These are phyloP conservation scores for Sinhomidia bicolor DNA, from an alignment of 2,888 invertebrate species.

Conservation along the genomic window DNA sequence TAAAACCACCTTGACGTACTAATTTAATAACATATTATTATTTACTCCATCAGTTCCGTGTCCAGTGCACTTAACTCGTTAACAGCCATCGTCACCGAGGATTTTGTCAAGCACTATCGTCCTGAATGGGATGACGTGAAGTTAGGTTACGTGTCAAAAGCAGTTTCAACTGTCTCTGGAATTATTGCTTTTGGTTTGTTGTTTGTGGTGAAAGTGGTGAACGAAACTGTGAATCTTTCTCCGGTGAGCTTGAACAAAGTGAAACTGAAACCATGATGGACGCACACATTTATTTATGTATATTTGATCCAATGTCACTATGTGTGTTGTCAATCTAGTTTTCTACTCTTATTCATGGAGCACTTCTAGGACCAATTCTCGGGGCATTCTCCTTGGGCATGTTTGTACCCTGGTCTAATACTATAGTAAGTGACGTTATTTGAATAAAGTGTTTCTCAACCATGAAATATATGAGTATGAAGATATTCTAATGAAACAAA, in stretches of 20 bases:
- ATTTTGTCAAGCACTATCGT: constrained; percentile 85
- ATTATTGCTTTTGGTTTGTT: constrained; percentile 89
- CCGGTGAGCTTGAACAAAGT: constrained; percentile 84
- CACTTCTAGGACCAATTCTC: constrained; percentile 73
- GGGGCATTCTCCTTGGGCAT: constrained; percentile 74
- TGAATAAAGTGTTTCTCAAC: no score
- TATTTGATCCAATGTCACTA: no score
- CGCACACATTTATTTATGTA: no score
- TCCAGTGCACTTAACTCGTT: constrained; percentile 96
- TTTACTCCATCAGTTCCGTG: no score
- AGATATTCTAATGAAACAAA: background rate
- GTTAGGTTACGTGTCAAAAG: constrained; percentile 89
- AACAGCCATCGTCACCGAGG: constrained; percentile 94
- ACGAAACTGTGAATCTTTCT: constrained; percentile 86
- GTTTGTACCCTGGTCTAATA: constrained; percentile 73
- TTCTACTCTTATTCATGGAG: constrained; percentile 74
- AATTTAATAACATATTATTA: no score
- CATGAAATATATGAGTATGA: background rate
- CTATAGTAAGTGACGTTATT: constrained; percentile 46
- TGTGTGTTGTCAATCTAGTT: constrained; percentile 62
- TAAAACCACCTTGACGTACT: no score
- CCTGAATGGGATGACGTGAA: constrained; percentile 65
- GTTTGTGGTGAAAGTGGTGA: constrained; percentile 93
- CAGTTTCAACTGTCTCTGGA: constrained; percentile 88
- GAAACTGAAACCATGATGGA: background rate